phyloP scores from a whole-genome alignment of 2,113 vertebrate genomes.

The Paratilapia polleni region DNA sequence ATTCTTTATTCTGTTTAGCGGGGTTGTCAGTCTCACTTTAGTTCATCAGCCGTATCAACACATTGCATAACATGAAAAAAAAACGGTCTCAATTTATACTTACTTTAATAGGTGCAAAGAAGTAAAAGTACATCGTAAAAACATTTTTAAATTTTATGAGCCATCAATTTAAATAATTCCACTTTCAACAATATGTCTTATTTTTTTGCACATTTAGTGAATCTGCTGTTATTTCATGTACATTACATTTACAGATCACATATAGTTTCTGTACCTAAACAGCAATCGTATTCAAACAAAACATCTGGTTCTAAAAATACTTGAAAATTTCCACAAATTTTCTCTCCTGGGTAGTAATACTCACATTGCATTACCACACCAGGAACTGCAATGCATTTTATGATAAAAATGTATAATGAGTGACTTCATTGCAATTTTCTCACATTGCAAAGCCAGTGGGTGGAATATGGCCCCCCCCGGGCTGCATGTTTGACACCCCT shows the following conservation, averaged over 20 bases:
- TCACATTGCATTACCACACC: not conserved
- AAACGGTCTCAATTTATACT: not conserved
- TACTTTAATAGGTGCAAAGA: not conserved
- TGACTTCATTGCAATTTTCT: constrained; percentile 9
- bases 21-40: not conserved
- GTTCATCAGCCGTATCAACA: not conserved
- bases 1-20: not conserved
- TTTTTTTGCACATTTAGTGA: not conserved
- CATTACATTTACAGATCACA: not conserved
- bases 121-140: not conserved
- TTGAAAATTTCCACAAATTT: not conserved
- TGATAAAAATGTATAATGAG: not conserved
- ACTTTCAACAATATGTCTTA: no score
- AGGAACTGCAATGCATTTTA: not conserved
- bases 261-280: not conserved
- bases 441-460: not conserved
- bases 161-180: no score
- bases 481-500: not conserved
- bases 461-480: not conserved
- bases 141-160: no score
- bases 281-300: not conserved
- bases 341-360: not conserved
- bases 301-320: not conserved
- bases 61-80: not conserved
- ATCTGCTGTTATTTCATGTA: not conserved